Conservation (phyloP, 2,888 invertebrate genomes). For the Octodonta nipae region DNA sequence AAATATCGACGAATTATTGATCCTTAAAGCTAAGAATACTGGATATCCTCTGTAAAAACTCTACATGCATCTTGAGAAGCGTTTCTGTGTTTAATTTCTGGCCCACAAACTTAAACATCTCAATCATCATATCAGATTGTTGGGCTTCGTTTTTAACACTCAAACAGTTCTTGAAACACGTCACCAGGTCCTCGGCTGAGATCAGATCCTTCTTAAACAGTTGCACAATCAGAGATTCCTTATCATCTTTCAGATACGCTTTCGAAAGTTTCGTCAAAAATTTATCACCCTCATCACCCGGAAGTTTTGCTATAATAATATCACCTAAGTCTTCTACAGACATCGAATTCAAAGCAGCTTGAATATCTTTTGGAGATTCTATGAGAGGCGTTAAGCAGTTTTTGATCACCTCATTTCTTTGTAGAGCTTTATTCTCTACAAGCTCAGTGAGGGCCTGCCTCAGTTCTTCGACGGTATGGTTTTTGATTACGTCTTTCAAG, state of each 20-base stretch:
- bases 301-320: conserved; percentile 12
- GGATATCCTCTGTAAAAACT: conserved; percentile 14
- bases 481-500: no score
- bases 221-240: neutral
- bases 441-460: conserved; percentile 11
- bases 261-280: conserved; percentile 13
- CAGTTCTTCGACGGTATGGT: conserved; percentile 14
- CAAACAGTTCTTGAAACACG: conserved; percentile 8
- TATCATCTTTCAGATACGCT: neutral
- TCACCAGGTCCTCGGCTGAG: conserved; percentile 7
- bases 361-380: conserved; percentile 14
- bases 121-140: conserved; percentile 12
- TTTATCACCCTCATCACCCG: conserved; percentile 9
- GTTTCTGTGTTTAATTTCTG: conserved; percentile 12
- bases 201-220: conserved; percentile 4
- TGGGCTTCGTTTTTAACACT: conserved; percentile 7
- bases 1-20: no score
- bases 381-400: conserved; percentile 17
- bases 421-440: conserved; percentile 12
- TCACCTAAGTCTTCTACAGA: conserved; percentile 15
- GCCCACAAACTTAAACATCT: conserved; percentile 17
- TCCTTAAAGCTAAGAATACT: no score
- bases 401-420: conserved; percentile 14
- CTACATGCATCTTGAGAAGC: conserved; percentile 14
- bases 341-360: conserved; percentile 13